A percentile compares a stretch with the other conserved stretches of the same genome.
Conservation (phyloP, 2,888 invertebrate species). For the Cyclophora punctaria region DNA sequence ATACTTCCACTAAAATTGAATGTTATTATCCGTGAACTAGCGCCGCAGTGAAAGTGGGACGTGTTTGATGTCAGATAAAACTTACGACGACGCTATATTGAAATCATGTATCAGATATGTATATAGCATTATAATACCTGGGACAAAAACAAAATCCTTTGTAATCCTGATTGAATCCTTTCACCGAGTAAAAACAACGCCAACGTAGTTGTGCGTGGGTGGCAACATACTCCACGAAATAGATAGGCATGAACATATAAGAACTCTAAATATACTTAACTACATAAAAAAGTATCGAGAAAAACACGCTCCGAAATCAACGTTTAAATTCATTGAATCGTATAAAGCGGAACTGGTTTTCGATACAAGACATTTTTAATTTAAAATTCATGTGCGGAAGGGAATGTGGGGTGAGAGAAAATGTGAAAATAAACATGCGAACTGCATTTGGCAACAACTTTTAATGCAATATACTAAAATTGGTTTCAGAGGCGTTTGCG, state of each 20-base stretch:
- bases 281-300: too few species aligned
- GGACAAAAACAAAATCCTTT: neutral
- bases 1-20: constrained; percentile 69
- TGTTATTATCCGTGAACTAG: constrained; percentile 62
- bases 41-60: constrained; percentile 29
- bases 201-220: too few species aligned
- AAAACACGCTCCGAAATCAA: too few species aligned
- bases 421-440: constrained; percentile 35
- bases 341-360: neutral
- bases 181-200: neutral
- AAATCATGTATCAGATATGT: constrained; percentile 7
- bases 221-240: too few species aligned
- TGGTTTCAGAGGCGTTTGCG: constrained; percentile 58
- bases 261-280: too few species aligned
- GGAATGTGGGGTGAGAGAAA: constrained; percentile 13
- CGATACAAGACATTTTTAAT: constrained; percentile 6
- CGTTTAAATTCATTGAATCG: too few species aligned
- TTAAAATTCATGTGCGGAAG: constrained; percentile 6
- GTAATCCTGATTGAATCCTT: constrained; percentile 1
- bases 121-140: neutral
- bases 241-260: too few species aligned
- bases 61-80: constrained; percentile 32
- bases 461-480: constrained; percentile 64
- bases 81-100: constrained; percentile 16
- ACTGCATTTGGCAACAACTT: constrained; percentile 66